Percentiles rank a stretch among this genome's conserved stretches.
Conservation (phyloP, 92 coral and sea anemone species). For the Parazoanthus swiftii region DNA sequence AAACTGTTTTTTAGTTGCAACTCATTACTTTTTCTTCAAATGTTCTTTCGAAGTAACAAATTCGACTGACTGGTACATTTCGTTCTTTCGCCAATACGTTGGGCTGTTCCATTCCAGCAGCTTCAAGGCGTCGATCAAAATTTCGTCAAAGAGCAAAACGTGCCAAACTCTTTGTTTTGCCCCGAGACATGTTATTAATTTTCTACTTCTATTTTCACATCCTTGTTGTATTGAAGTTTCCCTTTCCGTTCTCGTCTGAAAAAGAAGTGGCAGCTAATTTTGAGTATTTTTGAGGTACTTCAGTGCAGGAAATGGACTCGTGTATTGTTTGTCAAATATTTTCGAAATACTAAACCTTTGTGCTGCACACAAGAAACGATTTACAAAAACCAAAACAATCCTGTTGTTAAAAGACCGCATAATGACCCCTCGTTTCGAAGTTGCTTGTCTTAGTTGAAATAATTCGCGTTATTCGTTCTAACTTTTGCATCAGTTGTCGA, state of each 20-base stretch:
- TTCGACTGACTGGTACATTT: not conserved
- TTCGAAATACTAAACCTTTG: not conserved
- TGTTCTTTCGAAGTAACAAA: not conserved
- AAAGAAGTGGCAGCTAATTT: not conserved
- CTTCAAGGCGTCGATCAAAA: not conserved
- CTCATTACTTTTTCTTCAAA: not conserved
- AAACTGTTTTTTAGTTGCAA: not conserved
- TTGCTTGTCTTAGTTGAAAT: not conserved
- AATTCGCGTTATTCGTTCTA: not conserved
- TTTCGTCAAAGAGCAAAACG: not conserved
- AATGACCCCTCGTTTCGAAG: not conserved
- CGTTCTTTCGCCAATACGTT: not conserved
- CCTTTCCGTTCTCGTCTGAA: conserved; percentile 27
- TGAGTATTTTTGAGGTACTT: not conserved
- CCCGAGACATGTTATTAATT: conserved; percentile 22
- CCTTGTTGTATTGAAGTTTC: conserved; percentile 9
- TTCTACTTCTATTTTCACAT: conserved; percentile 24
- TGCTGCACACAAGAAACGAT: not conserved
- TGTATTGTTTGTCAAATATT: conserved; percentile 6
- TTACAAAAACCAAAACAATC: not conserved
- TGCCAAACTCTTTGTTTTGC: not conserved
- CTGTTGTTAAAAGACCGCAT: not conserved
- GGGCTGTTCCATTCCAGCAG: not conserved
- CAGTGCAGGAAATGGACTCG: conserved; percentile 2
- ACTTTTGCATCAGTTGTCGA: not conserved